Evolutionary conservation across 64 coral and sea anemone species (phyloP), one percentile per base, ranked within the genome.

Genomic region (Montipora efflorescens): DNA sequence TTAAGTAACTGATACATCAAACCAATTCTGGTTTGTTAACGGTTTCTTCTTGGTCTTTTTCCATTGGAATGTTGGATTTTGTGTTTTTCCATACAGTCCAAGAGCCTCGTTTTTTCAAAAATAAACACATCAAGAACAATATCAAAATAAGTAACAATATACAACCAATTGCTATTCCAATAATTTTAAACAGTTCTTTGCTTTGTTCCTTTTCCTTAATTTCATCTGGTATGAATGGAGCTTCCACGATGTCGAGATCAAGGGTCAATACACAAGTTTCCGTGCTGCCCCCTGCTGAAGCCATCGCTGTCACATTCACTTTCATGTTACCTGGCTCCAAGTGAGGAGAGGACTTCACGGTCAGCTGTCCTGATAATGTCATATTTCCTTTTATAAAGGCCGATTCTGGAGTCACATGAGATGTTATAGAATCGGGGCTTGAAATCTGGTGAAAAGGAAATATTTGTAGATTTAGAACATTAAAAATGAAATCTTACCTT

Each of bases 81-180:
- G 43, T n/a, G 36, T 64, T 16, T 64, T 51, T 72, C 82, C 82
- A 86, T 4, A 86, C 82, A 48, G 16, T 86, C 82, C 82, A 86
- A 7, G 82, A 86, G 45, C 82, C 82, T 5, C 82, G 44, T 49
- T 86, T 86, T 70, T 64, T 86, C 45, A 48, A 22, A 50, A 18
- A 71, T 19, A 69, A 71, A 71, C 82, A 86, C 15, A 71, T 71
- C 0, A 70, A 45, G 64, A 86, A 8, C 18, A 86, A 50, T 47
- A n/a, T n/a, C 15, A 86, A 20, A 71, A 64, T 64, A 21, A 71
- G 46, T 20, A 86, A 50, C 71, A 86, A 21, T 20, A 86, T 7
- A 50, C 43, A 69, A 7, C 62, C 66, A 18, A 86, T 3, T 16
- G 66, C 45, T n/a, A 86, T 49, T 21, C 43, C 62, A 49, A 86